Base-by-base conservation (phyloP, 2,797 vertebrate species). In the Pyrrhura leucotis region DNA sequence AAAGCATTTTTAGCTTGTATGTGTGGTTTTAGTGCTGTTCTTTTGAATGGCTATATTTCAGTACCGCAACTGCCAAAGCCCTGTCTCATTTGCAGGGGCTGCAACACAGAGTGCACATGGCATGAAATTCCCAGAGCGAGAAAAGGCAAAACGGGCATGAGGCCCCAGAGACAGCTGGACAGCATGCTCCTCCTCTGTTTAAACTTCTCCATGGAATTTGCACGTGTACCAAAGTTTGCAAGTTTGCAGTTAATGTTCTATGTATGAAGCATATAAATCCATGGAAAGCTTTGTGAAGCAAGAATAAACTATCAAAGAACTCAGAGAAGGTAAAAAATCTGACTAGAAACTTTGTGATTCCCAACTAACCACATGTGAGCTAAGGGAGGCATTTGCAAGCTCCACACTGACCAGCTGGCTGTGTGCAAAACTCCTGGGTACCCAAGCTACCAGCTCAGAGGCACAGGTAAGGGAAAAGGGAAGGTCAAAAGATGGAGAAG, bases 331-430 rank as follows among this genome's bases (percentile, higher is more conserved):
- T 29, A 31, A 62, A 83, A 82, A 74, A 71, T 22, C 50, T 74
- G 51, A 44, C n/a, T 48, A 63, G 65, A 66, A 76, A 35, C 13
- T 7, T 33, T 21, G 40, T 21, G 19, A 44, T 73, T 76, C 44
- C 62, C 48, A 59, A 0, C 16, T 35, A 73, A 11, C 17, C 29
- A 11, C 0, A 0, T 0, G 4, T 29, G 53, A 47, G 39, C 53
- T 29, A 7, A 23, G 21, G 59, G 28, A 84, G 28, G 16, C 0
- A 0, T 16, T 77, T 28, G n/a, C 23, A 7, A 47, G 12, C 39
- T 61, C 33, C 62, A 31, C 37, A 2, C 28, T 28, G 66, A 35
- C 29, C 4, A 0, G 10, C 6, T 59, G 14, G 33, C 26, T 48
- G 22, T 25, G 42, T 53, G 72, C 25, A 51, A 45, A 91, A 50